Conservation (phyloP, 1,140 invertebrate species). For the Eumeta japonica region DNA sequence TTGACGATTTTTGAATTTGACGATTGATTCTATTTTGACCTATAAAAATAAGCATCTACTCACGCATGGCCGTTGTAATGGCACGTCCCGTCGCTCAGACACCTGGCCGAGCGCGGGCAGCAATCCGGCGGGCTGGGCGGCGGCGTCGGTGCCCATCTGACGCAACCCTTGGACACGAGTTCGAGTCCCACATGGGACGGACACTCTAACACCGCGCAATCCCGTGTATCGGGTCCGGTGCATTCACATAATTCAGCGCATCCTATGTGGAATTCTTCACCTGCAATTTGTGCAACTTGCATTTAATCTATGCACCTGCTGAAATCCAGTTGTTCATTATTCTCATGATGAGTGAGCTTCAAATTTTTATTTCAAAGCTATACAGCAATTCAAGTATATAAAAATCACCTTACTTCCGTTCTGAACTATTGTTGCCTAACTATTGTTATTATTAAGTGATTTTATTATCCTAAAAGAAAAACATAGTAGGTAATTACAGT, state of each 20-base stretch:
- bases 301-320: neutral
- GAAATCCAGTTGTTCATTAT: too few species aligned
- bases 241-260: conserved; percentile 75
- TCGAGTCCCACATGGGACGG: conserved; percentile 80
- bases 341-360: too few species aligned
- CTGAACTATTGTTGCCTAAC: too few species aligned
- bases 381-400: too few species aligned
- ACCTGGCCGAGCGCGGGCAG: conserved; percentile 75
- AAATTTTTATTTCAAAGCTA: too few species aligned
- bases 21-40: too few species aligned
- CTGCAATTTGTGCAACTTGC: conserved; percentile 28
- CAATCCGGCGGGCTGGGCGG: conserved; percentile 75
- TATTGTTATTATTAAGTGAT: too few species aligned
- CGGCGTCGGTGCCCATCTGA: conserved; percentile 80
- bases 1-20: too few species aligned
- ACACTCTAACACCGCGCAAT: conserved; percentile 78
- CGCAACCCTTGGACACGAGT: conserved; percentile 76
- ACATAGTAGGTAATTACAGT: too few species aligned
- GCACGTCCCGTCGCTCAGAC: conserved; percentile 77
- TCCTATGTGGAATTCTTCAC: conserved; percentile 74
- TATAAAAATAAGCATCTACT: too few species aligned
- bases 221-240: conserved; percentile 57
- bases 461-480: too few species aligned
- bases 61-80: conserved; percentile 66
- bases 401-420: too few species aligned